Base-by-base conservation (phyloP, 2,797 vertebrate species). In the Notamacropus eugenii region DNA sequence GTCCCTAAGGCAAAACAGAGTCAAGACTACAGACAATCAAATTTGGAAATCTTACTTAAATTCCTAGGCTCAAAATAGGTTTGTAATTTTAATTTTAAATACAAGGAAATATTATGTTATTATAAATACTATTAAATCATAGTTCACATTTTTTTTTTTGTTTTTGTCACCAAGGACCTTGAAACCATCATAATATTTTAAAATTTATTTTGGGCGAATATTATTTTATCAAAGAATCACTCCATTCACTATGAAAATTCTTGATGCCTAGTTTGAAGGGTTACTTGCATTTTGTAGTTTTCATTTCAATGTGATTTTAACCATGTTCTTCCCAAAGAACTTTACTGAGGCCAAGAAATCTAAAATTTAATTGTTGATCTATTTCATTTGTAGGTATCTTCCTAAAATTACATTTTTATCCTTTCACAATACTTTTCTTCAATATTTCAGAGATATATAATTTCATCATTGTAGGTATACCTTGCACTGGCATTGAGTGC, bases 1-100 rank as follows among this genome's bases (percentile, higher is more conserved):
- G 96, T 96, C 92, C 93, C 95, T 94, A 97, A 95, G 95, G 95
- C 96, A 96, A 97, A 97, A 97, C 5, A 97, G 62, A 97, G 95
- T 90, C 56, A 96, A 93, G 90, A 24, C 0, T 96, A 54, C 90
- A 96, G 92, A 96, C 95, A 96, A 55, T 0, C 93, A 74, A 96
- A 96, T 96, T 90, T 92, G 96, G 67, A 96, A 96, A 94, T 93
- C 55, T 97, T 96, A 93, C 94, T 96, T 96, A 97, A 97, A 93
- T 96, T 95, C 91, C 93, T 52, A 94, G 91, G 96, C 95, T 96
- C 92, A 96, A 97, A 96, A 62, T 90, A 97, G 96, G 57, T 97
- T 95, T 97, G 96, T 95, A 56, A 67, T 93, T 95, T 96, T 96
- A 95, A 94, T 94, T 97, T 95, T 93, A 97, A 97, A 97, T 95